Base-by-base conservation (phyloP, 2,888 invertebrate species). In the Mythimna loreyi region DNA sequence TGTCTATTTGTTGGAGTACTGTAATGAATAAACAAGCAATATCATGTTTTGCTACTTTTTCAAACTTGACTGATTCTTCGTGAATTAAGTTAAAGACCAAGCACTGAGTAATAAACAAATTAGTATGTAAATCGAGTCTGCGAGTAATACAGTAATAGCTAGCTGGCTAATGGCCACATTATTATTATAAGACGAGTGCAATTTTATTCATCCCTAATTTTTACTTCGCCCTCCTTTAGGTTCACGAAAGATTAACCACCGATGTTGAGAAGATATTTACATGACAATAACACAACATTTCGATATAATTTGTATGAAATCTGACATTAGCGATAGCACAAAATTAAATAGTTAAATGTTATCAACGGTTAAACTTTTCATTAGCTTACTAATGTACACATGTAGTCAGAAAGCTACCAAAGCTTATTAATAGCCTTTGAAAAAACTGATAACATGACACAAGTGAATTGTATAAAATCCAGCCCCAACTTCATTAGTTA, bases 231-330 rank as follows among this genome's bases (percentile, higher is more conserved):
- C 90, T 92, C 86, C 84, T 79, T 87, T 77, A 81, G 84, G 85
- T 93, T 94, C 92, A 93, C 94, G 94, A 92, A 87, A 94, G 93
- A 96, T 96, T 96, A 95, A 92, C 94, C 94, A 90, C 92, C 81
- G 85, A 68, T 69, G 74, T 83, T 81, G 59, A 21, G 52, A 65
- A 72, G 78, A 85, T 89, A 94, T 93, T 93, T 90, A 81, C 92
- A 94, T 94, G 84, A 93, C 88, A 92, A 82, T 86, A 82, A 75
- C 43, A 30, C 28, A 43, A 60, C 50, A 60, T 75, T 76, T 75
- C 71, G 57, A 58, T 62, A 57, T 49, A 57, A 66, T 58, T 53
- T 52, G 21, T 56, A 21, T 36, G 16, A 49, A 69, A 47, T 19
- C 30, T 55, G 21, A 65, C 1, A 7, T 25, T 49, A 25, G 23